Percentiles rank a stretch among this genome's conserved stretches.
These are phyloP conservation scores for Biston betularia DNA, from an alignment of 2,888 invertebrate genomes.

Conservation along the genomic window DNA sequence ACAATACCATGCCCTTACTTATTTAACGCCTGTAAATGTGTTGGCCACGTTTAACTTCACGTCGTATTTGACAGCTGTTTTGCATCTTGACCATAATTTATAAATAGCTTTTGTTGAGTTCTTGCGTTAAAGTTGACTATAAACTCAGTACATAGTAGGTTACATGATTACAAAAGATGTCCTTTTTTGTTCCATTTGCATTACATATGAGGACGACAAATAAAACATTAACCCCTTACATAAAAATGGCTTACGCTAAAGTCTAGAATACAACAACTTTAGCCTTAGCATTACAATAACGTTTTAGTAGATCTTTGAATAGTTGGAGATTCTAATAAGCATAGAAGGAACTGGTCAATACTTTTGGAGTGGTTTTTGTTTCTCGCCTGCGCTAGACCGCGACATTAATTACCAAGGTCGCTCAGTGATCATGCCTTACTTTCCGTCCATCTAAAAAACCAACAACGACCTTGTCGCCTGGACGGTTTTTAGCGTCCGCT, in stretches of 20 bases:
- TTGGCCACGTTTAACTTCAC: conserved; percentile 25
- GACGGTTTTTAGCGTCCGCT: conserved; percentile 61
- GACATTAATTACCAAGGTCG: conserved; percentile 73
- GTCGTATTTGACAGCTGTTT: conserved; percentile 23
- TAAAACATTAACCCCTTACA: too few species aligned
- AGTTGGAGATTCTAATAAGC: conserved; percentile 57
- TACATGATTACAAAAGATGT: conserved; percentile 9
- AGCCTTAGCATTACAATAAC: too few species aligned
- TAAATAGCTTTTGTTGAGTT: conserved; percentile 10
- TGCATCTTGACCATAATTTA: conserved; percentile 23
- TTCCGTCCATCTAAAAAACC: conserved; percentile 62
- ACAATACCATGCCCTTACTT: conserved; percentile 20
- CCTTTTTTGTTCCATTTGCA: conserved; percentile 8
- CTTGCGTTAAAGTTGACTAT: conserved; percentile 11
- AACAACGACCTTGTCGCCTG: conserved; percentile 67
- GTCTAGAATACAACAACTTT: too few species aligned
- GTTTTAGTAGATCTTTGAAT: neutral
- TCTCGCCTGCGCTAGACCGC: conserved; percentile 66
- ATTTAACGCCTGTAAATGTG: conserved; percentile 19
- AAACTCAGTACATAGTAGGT: conserved; percentile 3
- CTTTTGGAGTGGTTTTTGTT: conserved; percentile 67
- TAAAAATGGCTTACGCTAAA: too few species aligned
- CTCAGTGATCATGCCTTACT: conserved; percentile 59
- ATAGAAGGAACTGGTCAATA: conserved; percentile 51
- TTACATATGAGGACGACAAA: neutral